Base-by-base conservation (phyloP, 1,140 invertebrate species). In the Sitobion miscanthi region DNA sequence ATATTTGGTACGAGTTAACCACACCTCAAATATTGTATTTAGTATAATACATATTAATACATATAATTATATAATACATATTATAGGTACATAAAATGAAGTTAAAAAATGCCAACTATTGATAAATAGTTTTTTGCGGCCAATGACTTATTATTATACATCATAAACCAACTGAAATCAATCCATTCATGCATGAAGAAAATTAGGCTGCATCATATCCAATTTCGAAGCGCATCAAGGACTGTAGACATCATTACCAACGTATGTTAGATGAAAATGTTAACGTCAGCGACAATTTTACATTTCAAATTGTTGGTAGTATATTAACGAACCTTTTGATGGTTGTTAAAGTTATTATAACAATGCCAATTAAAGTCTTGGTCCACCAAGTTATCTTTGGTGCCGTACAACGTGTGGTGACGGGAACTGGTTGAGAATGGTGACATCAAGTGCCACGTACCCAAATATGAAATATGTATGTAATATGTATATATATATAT, bases 341-440 rank as follows among this genome's bases (percentile, higher is more conserved):
- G 77, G 35, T n/a, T 85, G 77, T 85, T 92, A 92, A 92, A 92
- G 47, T 92, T 92, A 92, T 54, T 92, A 49, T 52, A 54, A 83
- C 77, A 85, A 42, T 85, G 91, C 91, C 91, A 92, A 82, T 92
- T 92, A 92, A 92, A 92, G 20, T 83, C 91, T n/a, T 92, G 90
- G 45, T 92, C 90, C 90, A 85, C 91, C 49, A 92, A 83, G 91
- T 92, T 92, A 85, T 92, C 47, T 83, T 92, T 92, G 35, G 47
- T 92, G n/a, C 86, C 90, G 38, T 93, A 82, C 85, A 94, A 85
- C 35, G 93, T 94, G 23, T 93, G 93, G 49, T 82, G 93, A 47
- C 94, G 93, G 30, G 93, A 93, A 85, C 94, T 94, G 57, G 83
- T 93, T 21, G 94, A 94, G 87, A 90, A 94, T 23, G 94, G 93